These are phyloP conservation scores for Plutella xylostella DNA, from an alignment of 2,888 invertebrate genomes.

Conservation along the genomic window DNA sequence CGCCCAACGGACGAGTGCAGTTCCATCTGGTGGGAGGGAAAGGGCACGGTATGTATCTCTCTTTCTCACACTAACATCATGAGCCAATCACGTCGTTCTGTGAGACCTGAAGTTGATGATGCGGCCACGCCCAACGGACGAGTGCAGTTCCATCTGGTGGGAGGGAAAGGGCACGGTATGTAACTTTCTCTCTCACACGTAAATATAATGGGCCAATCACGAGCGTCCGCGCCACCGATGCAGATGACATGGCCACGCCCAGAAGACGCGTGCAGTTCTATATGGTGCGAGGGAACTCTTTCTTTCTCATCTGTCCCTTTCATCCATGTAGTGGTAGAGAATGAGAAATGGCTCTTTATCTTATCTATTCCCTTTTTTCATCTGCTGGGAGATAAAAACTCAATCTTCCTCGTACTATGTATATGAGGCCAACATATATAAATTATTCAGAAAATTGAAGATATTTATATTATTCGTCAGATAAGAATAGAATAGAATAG, in stretches of 20 bases:
- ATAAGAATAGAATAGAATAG: too few relatives aligned
- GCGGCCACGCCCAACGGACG: slow-evolving; percentile 83
- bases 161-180: slow-evolving; percentile 78
- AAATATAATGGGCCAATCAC: slow-evolving; percentile 83
- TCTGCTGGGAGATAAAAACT: too few relatives aligned
- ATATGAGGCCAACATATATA: too few relatives aligned
- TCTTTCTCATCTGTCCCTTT: too few relatives aligned
- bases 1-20: slow-evolving; percentile 83
- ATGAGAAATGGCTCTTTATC: too few relatives aligned
- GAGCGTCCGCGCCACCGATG: slow-evolving; percentile 83
- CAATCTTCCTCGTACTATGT: too few relatives aligned
- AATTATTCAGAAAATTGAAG: too few relatives aligned
- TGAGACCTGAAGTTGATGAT: slow-evolving; percentile 88
- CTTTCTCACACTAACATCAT: slow-evolving; percentile 78
- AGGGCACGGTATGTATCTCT: slow-evolving; percentile 66
- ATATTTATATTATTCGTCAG: too few relatives aligned
- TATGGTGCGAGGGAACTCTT: slow-evolving; percentile 79
- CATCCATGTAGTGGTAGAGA: too few relatives aligned
- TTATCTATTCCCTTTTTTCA: too few relatives aligned
- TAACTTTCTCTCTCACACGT: too few relatives aligned
- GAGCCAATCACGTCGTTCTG: slow-evolving; percentile 81
- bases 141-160: slow-evolving; percentile 76
- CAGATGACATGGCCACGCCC: slow-evolving; percentile 82
- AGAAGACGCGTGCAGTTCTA: slow-evolving; percentile 84
- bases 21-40: slow-evolving; percentile 80